Conservation (phyloP, 2,797 vertebrate species). For the Eutrigla gurnardus region DNA sequence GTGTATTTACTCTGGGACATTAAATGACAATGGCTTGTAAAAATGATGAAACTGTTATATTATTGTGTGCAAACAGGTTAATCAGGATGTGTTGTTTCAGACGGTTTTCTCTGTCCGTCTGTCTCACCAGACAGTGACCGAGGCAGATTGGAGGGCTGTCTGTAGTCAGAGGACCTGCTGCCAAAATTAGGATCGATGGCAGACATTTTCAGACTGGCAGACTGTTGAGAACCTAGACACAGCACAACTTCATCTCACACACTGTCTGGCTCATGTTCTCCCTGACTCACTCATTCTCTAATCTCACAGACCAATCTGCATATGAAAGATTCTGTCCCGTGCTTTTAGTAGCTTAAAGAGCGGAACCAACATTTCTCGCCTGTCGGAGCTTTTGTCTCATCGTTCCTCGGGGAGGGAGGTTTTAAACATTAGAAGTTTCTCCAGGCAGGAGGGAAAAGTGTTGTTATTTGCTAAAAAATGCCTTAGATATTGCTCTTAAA, state of each 20-base stretch:
- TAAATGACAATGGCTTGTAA: slow-evolving; percentile 10
- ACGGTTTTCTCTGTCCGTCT: not conserved
- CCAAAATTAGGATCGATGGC: slow-evolving; percentile 71
- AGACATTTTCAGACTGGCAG: slow-evolving; percentile 64
- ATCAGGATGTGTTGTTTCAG: not conserved
- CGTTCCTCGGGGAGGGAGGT: not conserved
- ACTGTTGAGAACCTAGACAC: slow-evolving; percentile 53
- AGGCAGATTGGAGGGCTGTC: slow-evolving; percentile 60
- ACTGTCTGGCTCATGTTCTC: slow-evolving; percentile 31
- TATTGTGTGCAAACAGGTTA: slow-evolving; percentile 11
- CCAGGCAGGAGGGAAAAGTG: not conserved
- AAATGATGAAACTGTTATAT: not conserved
- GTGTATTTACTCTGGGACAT: slow-evolving; percentile 5
- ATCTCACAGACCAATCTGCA: slow-evolving; percentile 39
- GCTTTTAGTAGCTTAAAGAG: slow-evolving; percentile 29
- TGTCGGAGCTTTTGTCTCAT: slow-evolving; percentile 12
- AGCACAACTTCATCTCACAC: slow-evolving; percentile 45
- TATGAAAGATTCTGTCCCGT: slow-evolving; percentile 23
- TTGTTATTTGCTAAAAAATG: not conserved
- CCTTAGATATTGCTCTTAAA: slow-evolving; percentile 6
- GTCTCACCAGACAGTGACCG: slow-evolving; percentile 36
- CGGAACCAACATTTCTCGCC: not conserved
- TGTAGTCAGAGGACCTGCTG: slow-evolving; percentile 59
- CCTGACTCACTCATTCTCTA: slow-evolving; percentile 37
- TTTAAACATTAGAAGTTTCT: slow-evolving; percentile 8